Percentiles rank a stretch among this genome's conserved stretches.
Conservation (phyloP, 35 echinoderm and acorn worm genomes). For the Patiria miniata region DNA sequence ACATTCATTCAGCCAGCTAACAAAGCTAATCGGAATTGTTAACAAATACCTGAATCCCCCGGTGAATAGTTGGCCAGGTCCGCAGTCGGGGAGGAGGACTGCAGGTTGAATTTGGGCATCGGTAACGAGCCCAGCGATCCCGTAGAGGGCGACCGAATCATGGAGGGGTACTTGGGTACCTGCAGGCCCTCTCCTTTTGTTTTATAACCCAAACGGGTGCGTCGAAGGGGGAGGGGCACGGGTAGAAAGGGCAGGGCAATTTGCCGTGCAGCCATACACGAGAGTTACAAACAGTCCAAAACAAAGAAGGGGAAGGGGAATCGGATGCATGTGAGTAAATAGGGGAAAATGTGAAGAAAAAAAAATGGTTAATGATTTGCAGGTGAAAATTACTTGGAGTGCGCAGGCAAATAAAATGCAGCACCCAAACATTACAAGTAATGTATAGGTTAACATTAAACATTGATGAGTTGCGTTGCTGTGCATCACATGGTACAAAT, state of each 20-base stretch:
- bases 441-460: too few relatives aligned
- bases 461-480: too few relatives aligned
- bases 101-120: constrained; percentile 60
- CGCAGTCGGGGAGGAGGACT: constrained; percentile 69
- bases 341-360: constrained; percentile 18
- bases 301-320: not conserved
- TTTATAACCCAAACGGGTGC: not conserved
- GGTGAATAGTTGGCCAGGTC: constrained; percentile 62
- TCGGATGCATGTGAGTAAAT: constrained; percentile 14
- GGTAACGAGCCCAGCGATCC: constrained; percentile 82
- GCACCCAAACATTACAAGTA: too few relatives aligned
- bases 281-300: not conserved
- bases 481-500: too few relatives aligned
- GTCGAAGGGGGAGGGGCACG: not conserved
- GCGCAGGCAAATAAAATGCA: not conserved
- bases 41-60: constrained; percentile 74
- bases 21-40: not conserved
- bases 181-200: constrained; percentile 30
- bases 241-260: not conserved
- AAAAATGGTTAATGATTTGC: constrained; percentile 27
- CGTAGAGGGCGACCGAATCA: constrained; percentile 81
- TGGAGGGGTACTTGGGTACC: constrained; percentile 42
- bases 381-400: constrained; percentile 22
- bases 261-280: not conserved
- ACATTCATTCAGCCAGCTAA: not conserved